Percentiles rank a stretch among this genome's conserved stretches.
phyloP scores from a whole-genome alignment of 2,888 invertebrate genomes.

The Spisula subtruncata region DNA sequence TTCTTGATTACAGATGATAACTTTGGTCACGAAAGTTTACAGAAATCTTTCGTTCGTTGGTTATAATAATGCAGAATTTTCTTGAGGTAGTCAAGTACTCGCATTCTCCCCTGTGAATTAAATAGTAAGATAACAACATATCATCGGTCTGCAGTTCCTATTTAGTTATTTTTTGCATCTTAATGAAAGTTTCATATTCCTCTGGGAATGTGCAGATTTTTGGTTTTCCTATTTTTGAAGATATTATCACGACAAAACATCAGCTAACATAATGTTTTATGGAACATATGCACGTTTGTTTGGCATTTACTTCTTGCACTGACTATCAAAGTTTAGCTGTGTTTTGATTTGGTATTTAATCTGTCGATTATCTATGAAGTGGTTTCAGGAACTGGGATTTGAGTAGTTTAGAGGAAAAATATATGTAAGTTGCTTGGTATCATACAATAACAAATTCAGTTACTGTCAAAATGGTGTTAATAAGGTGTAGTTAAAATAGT shows the following conservation, averaged over 20 bases:
- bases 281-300: neutral
- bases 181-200: neutral
- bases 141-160: neutral
- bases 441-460: too few relatives aligned
- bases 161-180: neutral
- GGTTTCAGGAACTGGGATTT: too few relatives aligned
- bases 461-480: too few relatives aligned
- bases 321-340: too few relatives aligned
- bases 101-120: neutral
- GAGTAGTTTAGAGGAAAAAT: too few relatives aligned
- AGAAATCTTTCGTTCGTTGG: too few relatives aligned
- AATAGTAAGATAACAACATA: neutral
- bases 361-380: too few relatives aligned
- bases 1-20: too few relatives aligned
- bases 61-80: neutral
- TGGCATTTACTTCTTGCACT: neutral
- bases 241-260: neutral
- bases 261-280: neutral
- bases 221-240: neutral
- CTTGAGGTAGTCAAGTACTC: neutral
- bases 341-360: too few relatives aligned
- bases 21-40: too few relatives aligned
- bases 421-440: too few relatives aligned
- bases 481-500: too few relatives aligned
- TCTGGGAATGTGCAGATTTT: neutral